Conservation (phyloP, 2,888 invertebrate genomes). For the Notocelia uddmanniana region DNA sequence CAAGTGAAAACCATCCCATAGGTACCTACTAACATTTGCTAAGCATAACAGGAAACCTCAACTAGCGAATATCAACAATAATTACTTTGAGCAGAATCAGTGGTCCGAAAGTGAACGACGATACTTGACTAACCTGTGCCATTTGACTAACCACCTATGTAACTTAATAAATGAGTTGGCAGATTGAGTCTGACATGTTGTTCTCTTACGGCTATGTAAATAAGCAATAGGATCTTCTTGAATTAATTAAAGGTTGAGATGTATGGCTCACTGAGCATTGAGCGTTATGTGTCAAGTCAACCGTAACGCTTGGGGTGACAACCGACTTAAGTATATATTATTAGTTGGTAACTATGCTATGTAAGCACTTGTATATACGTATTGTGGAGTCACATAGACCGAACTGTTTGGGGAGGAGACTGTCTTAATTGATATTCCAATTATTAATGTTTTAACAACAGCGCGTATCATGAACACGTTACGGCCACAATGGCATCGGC, state of each 20-base stretch:
- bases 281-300: slow-evolving; percentile 9
- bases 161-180: slow-evolving; percentile 49
- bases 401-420: too few relatives aligned
- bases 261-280: slow-evolving; percentile 7
- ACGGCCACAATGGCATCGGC: too few relatives aligned
- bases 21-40: slow-evolving; percentile 48
- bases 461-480: too few relatives aligned
- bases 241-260: slow-evolving; percentile 33
- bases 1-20: slow-evolving; percentile 35
- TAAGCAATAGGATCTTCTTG: slow-evolving; percentile 28
- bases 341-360: slow-evolving; percentile 1
- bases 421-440: too few relatives aligned
- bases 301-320: slow-evolving; percentile 4
- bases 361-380: too few relatives aligned
- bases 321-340: neutral
- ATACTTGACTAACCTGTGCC: slow-evolving; percentile 48
- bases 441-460: too few relatives aligned
- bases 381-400: too few relatives aligned
- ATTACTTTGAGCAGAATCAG: slow-evolving; percentile 49
- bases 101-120: slow-evolving; percentile 46
- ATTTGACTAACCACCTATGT: slow-evolving; percentile 49
- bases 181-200: slow-evolving; percentile 18
- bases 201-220: slow-evolving; percentile 29
- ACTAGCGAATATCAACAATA: slow-evolving; percentile 54
- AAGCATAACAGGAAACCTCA: slow-evolving; percentile 46